A percentile compares a stretch with the other conserved stretches of the same genome.
Conservation (phyloP, 1,140 invertebrate species). For the Drosophila oshimai region DNA sequence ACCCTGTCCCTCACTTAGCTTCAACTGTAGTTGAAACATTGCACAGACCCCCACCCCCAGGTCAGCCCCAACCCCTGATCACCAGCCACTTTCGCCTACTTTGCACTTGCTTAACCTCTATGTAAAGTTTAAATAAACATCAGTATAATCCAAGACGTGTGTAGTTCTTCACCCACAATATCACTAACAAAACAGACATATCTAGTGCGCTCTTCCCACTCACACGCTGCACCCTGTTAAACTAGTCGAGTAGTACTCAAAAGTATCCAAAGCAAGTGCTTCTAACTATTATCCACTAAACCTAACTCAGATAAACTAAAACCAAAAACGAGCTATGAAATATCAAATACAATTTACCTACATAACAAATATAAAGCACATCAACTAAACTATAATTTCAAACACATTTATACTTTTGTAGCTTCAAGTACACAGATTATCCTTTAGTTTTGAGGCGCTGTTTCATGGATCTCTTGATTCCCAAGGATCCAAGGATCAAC, state of each 20-base stretch:
- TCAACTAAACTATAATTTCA: constrained; percentile 46
- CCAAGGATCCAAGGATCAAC: constrained; percentile 8
- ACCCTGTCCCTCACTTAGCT: constrained; percentile 53
- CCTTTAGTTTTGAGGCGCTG: not conserved
- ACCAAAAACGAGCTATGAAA: constrained; percentile 74
- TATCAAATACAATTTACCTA: constrained; percentile 74
- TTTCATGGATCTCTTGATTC: constrained; percentile 1
- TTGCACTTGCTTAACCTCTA: constrained; percentile 66
- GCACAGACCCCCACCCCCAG: constrained; percentile 28
- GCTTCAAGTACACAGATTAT: constrained; percentile 9
- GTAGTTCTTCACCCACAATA: constrained; percentile 68
- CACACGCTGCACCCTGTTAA: constrained; percentile 69
- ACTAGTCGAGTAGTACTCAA: constrained; percentile 61
- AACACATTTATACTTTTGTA: constrained; percentile 23
- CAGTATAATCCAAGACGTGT: constrained; percentile 62
- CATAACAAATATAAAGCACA: constrained; percentile 80
- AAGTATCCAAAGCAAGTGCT: constrained; percentile 54
- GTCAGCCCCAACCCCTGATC: not conserved
- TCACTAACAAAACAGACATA: constrained; percentile 31
- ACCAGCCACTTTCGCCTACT: constrained; percentile 51
- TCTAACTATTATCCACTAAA: constrained; percentile 62
- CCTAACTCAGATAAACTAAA: constrained; percentile 61
- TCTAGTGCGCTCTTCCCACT: constrained; percentile 59
- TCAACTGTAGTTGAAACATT: constrained; percentile 59
- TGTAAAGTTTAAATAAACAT: constrained; percentile 43